Evolutionary conservation across 1,140 invertebrate genomes (phyloP).

Genomic region (Chelonus insularis): DNA sequence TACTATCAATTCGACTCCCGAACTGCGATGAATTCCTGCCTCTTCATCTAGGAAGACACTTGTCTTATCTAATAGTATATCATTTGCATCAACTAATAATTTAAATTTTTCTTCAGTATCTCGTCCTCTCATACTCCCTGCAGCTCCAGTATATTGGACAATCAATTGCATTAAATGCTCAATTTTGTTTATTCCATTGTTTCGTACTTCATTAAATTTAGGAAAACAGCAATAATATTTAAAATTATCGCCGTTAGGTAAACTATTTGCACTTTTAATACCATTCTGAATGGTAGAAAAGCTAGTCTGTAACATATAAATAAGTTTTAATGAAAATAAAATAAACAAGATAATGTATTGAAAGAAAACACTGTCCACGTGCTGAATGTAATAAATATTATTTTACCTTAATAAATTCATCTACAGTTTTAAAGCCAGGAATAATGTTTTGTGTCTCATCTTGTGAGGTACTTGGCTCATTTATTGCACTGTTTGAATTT

Average conservation of each 20-base stretch:
- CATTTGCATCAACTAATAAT: slow-evolving; percentile 75
- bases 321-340: not conserved
- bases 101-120: slow-evolving; percentile 76
- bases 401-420: not conserved
- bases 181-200: slow-evolving; percentile 63
- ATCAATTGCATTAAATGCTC: slow-evolving; percentile 62
- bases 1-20: slow-evolving; percentile 52
- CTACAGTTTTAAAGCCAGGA: not conserved
- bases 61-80: slow-evolving; percentile 78
- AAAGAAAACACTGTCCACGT: not conserved
- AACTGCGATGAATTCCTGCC: slow-evolving; percentile 66
- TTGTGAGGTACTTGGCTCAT: too few species aligned
- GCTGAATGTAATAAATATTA: not conserved
- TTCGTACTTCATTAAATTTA: slow-evolving; percentile 68
- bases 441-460: not conserved
- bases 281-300: slow-evolving; percentile 65
- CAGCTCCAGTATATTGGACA: slow-evolving; percentile 64
- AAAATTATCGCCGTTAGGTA: slow-evolving; percentile 70
- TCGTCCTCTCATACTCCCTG: slow-evolving; percentile 63
- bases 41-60: slow-evolving; percentile 70
- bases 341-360: too few species aligned
- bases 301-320: slow-evolving; percentile 57
- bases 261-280: slow-evolving; percentile 68
- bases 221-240: slow-evolving; percentile 72
- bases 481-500: not conserved